Conservation (phyloP, 2,888 invertebrate species). For the Eristalinus aeneus region DNA sequence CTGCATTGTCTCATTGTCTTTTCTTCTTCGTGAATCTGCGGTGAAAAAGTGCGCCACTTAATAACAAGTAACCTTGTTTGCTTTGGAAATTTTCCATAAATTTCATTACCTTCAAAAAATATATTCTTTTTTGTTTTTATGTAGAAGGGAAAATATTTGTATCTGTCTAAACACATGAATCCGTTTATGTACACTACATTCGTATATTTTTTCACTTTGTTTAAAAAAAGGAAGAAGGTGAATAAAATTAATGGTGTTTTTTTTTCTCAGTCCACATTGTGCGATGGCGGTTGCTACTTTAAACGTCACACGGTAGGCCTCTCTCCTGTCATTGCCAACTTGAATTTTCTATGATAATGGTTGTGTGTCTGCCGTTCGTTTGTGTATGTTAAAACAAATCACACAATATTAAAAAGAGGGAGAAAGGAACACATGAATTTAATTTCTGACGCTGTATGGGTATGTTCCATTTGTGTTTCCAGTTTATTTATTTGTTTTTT, state of each 20-base stretch:
- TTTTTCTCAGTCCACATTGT: not conserved
- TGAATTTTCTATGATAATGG: constrained; percentile 5
- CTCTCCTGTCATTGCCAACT: constrained; percentile 29
- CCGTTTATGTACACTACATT: not conserved
- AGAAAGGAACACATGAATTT: constrained; percentile 18
- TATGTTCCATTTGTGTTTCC: not conserved
- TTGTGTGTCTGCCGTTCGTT: not conserved
- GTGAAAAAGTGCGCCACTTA: constrained; percentile 38
- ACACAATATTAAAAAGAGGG: not conserved
- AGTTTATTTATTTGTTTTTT: constrained; percentile 26
- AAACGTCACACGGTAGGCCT: constrained; percentile 20
- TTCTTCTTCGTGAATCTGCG: constrained; percentile 10
- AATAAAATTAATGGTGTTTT: not conserved
- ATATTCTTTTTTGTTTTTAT: not conserved
- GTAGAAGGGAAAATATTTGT: not conserved
- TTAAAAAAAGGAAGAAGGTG: not conserved
- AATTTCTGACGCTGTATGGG: not conserved
- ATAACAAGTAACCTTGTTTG: constrained; percentile 51
- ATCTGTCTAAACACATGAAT: not conserved
- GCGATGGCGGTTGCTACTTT: constrained; percentile 12
- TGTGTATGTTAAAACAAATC: not conserved
- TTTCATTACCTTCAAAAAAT: constrained; percentile 39
- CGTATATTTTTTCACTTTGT: not conserved
- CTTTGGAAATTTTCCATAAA: constrained; percentile 63
- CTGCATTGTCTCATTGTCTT: constrained; percentile 10